phyloP scores from a whole-genome alignment of 2,888 invertebrate species.

The Epinotia demarniana region DNA sequence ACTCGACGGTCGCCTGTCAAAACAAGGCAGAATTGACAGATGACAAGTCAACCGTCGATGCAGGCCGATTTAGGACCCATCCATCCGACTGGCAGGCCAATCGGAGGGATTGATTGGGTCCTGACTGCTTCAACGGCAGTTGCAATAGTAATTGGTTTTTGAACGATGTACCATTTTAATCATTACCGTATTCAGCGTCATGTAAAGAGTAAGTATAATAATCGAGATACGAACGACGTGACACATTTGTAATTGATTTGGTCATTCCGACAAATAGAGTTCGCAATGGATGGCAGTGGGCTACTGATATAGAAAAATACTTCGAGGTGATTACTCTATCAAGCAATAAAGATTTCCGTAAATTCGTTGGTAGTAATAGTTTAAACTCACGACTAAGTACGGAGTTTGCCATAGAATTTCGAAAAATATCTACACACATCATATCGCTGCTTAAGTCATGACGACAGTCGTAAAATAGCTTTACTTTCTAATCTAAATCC shows the following conservation, averaged over 20 bases:
- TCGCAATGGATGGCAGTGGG: no score
- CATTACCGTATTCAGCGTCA: neutral
- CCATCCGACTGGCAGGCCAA: conserved; percentile 29
- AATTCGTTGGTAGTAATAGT: neutral
- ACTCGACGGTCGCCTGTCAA: conserved; percentile 19
- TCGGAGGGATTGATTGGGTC: conserved; percentile 34
- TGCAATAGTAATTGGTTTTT: conserved; percentile 3
- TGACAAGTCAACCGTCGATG: conserved; percentile 30
- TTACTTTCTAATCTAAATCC: conserved; percentile 39
- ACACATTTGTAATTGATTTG: no score
- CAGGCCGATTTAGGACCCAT: conserved; percentile 21
- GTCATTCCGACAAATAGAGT: no score
- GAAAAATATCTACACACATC: neutral
- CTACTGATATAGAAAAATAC: no score
- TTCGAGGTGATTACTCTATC: no score
- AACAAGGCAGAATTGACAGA: conserved; percentile 32
- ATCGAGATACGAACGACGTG: no score
- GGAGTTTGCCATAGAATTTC: neutral
- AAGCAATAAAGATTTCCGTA: neutral
- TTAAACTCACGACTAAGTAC: neutral
- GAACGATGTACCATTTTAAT: neutral
- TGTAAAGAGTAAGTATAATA: neutral
- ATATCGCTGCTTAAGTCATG: conserved; percentile 1
- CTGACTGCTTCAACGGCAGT: neutral
- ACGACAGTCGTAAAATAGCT: conserved; percentile 19